Percentiles rank a stretch among this genome's conserved stretches.
Evolutionary conservation across 2,888 invertebrate species (phyloP).

Genomic region (Eurois occulta): DNA sequence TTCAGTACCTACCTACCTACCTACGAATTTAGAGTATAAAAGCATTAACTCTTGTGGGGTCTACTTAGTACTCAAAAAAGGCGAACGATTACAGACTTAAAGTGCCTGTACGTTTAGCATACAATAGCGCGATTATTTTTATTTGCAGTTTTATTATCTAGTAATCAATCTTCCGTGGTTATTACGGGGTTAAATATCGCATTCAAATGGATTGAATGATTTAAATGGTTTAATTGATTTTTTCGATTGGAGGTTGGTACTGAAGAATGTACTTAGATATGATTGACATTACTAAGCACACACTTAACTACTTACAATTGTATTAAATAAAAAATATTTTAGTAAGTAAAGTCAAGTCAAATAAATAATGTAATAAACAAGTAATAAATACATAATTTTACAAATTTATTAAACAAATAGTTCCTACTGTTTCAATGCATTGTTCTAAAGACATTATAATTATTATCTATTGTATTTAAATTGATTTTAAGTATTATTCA

Average conservation of each 20-base stretch:
- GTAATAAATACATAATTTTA: neutral
- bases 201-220: constrained; percentile 39
- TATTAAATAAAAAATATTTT: neutral
- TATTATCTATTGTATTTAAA: too few relatives aligned
- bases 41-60: constrained; percentile 79
- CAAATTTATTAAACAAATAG: neutral
- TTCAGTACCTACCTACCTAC: constrained; percentile 6
- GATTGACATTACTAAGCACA: neutral
- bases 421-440: neutral
- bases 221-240: constrained; percentile 6
- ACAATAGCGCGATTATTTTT: constrained; percentile 84
- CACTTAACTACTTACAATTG: neutral
- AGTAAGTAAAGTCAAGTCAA: neutral
- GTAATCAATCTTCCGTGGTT: constrained; percentile 69
- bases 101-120: constrained; percentile 86
- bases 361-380: neutral
- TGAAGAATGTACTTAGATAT: neutral
- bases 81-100: constrained; percentile 78
- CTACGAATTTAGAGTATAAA: constrained; percentile 26
- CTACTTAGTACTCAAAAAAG: constrained; percentile 85
- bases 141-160: constrained; percentile 76
- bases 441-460: too few relatives aligned
- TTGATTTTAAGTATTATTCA: too few relatives aligned
- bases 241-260: neutral
- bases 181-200: constrained; percentile 54